These are phyloP conservation scores for Pelobates cultripes DNA, from an alignment of 2,797 vertebrate genomes.

Conservation along the genomic window DNA sequence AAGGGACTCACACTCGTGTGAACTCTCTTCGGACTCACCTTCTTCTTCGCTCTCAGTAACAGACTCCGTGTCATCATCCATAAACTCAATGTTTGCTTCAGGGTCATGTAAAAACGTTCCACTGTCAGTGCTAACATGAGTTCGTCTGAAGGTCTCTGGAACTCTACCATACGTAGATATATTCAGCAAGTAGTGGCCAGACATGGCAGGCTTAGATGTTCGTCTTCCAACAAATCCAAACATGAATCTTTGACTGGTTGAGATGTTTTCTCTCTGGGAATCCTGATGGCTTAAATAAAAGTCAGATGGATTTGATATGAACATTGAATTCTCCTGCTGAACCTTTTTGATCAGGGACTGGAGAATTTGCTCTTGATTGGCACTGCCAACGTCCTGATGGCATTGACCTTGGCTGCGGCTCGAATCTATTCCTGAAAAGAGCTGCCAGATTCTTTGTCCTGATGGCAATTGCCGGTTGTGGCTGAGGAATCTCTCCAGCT, in stretches of 20 bases:
- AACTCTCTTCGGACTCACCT: constrained; percentile 60
- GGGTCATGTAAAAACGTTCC: constrained; percentile 62
- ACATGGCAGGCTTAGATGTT: constrained; percentile 91
- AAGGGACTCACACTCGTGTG: constrained; percentile 58
- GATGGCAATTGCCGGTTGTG: constrained; percentile 67
- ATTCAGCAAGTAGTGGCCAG: constrained; percentile 95
- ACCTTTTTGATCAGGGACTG: constrained; percentile 84
- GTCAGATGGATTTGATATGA: constrained; percentile 70
- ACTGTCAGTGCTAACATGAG: constrained; percentile 68
- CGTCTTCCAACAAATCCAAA: constrained; percentile 85
- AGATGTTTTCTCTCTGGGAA: constrained; percentile 67
- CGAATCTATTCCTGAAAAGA: constrained; percentile 70
- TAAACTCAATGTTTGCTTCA: constrained; percentile 69
- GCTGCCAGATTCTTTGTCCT: constrained; percentile 66
- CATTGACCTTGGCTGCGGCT: constrained; percentile 55
- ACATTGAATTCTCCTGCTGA: constrained; percentile 70
- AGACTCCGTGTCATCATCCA: constrained; percentile 64
- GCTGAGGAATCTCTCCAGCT: constrained; percentile 60
- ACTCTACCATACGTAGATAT: constrained; percentile 93
- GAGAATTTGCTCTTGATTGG: constrained; percentile 85
- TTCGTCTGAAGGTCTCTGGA: constrained; percentile 81
- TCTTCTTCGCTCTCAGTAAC: constrained; percentile 66
- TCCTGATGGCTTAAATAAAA: constrained; percentile 69
- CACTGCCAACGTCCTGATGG: constrained; percentile 75
- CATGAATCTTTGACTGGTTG: constrained; percentile 75